These are phyloP conservation scores for Rhorus exstirpatorius DNA, from an alignment of 2,888 invertebrate genomes.

Conservation along the genomic window DNA sequence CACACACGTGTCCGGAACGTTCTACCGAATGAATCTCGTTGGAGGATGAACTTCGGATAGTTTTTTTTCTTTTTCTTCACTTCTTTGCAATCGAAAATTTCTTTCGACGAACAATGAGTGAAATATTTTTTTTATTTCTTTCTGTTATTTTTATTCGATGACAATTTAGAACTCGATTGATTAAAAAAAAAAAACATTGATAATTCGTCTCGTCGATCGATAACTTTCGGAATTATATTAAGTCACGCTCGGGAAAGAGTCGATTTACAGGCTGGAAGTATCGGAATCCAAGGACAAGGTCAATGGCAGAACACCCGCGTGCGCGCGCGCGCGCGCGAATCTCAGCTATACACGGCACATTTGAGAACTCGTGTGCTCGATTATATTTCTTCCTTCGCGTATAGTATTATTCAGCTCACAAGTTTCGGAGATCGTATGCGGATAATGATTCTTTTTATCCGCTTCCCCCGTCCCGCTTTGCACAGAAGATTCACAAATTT, in stretches of 20 bases:
- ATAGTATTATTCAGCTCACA: conserved; percentile 46
- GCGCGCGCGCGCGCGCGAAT: no score
- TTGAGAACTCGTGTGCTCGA: conserved; percentile 30
- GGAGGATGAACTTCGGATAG: no score
- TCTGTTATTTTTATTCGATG: no score
- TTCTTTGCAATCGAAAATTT: neutral
- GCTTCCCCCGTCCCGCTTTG: neutral
- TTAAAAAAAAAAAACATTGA: no score
- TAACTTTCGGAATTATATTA: conserved; percentile 2
- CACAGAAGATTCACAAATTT: neutral
- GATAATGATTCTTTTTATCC: conserved; percentile 6
- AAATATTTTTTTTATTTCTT: no score
- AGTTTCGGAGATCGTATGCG: conserved; percentile 17
- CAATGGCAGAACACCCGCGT: conserved; percentile 9
- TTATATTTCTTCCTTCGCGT: conserved; percentile 21
- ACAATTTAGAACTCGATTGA: no score
- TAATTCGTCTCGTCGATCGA: neutral
- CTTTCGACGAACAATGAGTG: no score
- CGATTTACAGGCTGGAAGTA: conserved; percentile 44
- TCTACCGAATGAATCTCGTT: no score
- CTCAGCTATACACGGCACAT: conserved; percentile 4
- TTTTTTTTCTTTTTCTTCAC: neutral
- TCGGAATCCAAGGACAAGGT: conserved; percentile 59
- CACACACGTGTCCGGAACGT: no score
- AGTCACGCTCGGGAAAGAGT: neutral